A percentile compares a stretch with the other conserved stretches of the same genome.
These are phyloP conservation scores for Ostrea edulis DNA, from an alignment of 1,140 invertebrate species.

Conservation along the genomic window DNA sequence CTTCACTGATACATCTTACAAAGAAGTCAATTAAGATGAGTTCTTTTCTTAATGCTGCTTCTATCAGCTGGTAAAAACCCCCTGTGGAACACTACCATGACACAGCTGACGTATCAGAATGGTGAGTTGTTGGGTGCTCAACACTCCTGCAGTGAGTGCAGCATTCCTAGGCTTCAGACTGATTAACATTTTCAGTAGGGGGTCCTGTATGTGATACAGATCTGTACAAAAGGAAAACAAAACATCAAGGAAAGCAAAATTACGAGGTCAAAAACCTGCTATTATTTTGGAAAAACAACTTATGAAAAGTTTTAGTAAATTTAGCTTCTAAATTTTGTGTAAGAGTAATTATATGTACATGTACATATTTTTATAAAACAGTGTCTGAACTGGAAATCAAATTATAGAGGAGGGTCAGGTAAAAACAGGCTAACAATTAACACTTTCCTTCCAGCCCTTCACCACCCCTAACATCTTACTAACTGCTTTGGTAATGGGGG, in stretches of 20 bases:
- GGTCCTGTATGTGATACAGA: too few relatives aligned
- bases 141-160: neutral
- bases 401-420: neutral
- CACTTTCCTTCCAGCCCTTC: constrained; percentile 28
- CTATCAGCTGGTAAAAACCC: constrained; percentile 71
- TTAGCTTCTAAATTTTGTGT: too few relatives aligned
- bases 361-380: constrained; percentile 20
- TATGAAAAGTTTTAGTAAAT: too few relatives aligned
- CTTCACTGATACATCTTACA: too few relatives aligned
- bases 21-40: neutral
- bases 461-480: constrained; percentile 8
- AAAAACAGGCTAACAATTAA: neutral
- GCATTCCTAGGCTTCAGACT: too few relatives aligned
- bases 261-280: too few relatives aligned
- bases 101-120: constrained; percentile 71
- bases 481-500: constrained; percentile 16
- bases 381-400: constrained; percentile 31
- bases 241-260: too few relatives aligned
- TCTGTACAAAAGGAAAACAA: too few relatives aligned
- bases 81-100: constrained; percentile 75
- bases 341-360: neutral
- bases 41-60: constrained; percentile 41
- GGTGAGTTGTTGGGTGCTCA: constrained; percentile 63
- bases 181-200: too few relatives aligned
- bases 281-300: too few relatives aligned